A percentile compares a stretch with the other conserved stretches of the same genome.
These are phyloP conservation scores for Mastigias papua DNA, from an alignment of 30 jellyfish, hydroid and myxozoan genomes.

Conservation along the genomic window DNA sequence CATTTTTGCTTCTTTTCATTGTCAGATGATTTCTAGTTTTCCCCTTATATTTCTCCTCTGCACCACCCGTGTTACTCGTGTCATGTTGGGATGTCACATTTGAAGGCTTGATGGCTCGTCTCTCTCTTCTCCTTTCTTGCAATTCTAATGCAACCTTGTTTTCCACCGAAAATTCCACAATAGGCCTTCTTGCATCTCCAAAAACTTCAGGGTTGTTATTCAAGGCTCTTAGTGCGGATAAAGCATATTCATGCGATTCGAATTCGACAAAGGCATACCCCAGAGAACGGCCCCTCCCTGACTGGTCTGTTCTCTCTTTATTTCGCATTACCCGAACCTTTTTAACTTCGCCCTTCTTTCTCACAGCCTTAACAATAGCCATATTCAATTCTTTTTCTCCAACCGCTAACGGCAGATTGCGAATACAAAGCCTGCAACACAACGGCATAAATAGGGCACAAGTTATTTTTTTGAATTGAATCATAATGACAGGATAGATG, in stretches of 20 bases:
- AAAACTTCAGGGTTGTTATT: constrained; percentile 87
- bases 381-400: constrained; percentile 67
- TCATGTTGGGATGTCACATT: background rate
- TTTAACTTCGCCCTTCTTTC: constrained; percentile 27
- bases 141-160: constrained; percentile 81
- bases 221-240: constrained; percentile 69
- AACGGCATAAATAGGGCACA: too few relatives aligned
- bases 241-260: constrained; percentile 85
- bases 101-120: constrained; percentile 57
- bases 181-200: constrained; percentile 86
- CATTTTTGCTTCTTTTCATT: constrained; percentile 1
- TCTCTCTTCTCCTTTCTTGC: constrained; percentile 75
- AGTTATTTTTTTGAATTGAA: too few relatives aligned
- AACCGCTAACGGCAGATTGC: constrained; percentile 82
- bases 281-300: constrained; percentile 86
- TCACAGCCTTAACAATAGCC: constrained; percentile 39
- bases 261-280: constrained; percentile 94
- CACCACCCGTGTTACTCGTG: background rate
- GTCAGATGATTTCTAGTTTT: background rate
- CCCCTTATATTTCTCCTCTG: constrained; percentile 4
- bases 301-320: constrained; percentile 82
- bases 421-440: constrained; percentile 86
- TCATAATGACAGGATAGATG: too few relatives aligned
- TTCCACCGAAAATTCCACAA: constrained; percentile 96
- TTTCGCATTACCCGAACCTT: constrained; percentile 81